Evolutionary conservation across 1,140 invertebrate species (phyloP), one percentile per base, ranked within the genome.

Genomic region (Drosophila saltans): DNA sequence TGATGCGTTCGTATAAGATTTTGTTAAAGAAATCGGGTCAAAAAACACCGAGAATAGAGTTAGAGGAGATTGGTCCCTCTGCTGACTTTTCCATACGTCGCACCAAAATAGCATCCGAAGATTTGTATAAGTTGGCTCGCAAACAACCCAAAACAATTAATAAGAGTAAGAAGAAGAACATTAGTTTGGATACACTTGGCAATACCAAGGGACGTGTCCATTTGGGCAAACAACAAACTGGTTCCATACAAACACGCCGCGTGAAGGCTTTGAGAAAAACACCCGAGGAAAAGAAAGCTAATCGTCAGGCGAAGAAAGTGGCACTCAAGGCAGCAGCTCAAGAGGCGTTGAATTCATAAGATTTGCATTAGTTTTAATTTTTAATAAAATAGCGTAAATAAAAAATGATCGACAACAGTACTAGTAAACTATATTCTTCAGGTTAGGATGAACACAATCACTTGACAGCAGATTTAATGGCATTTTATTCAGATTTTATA

Each of bases 181-280:
- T 99, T 58, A 95, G 95, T 0, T 95, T 94, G 45, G 97, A 99
- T 94, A 94, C 93, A 8, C 96, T 99, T 92, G 98, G 98, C 68
- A 96, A 96, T 6, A 97, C 96, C 82, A 94, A 97, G 84, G 99
- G 98, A 60, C 95, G 97, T 65, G 95, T 99, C 66, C 99, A 99
- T 92, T 95, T 99, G 94, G 96, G 97, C 60, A 95, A 95, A 92
- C 98, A 99, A 90, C 96, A 98, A 89, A 94, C 98, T 11, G 93
- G 94, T 26, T 96, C 95, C 77, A 93, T 99, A 74, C 97, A 98
- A 92, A 98, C 97, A 11, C 95, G 98, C 66, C 99, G 99, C 92
- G 96, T 99, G 95, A 99, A 99, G 93, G 98, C 97, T 55, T 93
- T 99, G 11, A 96, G 95, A 78, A 97, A 96, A 90, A 95, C 95